phyloP scores from a whole-genome alignment of 2,113 vertebrate species.

The Heterocephalus glaber region DNA sequence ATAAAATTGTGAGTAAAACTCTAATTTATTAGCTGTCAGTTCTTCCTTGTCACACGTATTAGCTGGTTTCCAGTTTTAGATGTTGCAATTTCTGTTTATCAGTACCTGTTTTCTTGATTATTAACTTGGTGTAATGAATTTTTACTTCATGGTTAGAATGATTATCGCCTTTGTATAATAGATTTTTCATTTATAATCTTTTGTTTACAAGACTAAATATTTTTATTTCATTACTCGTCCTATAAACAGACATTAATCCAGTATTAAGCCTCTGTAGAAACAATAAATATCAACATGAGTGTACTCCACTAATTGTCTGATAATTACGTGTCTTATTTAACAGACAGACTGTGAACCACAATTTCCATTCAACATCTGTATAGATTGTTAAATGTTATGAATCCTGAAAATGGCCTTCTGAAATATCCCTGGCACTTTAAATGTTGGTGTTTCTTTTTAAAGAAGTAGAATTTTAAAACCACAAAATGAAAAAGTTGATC shows the following conservation, averaged over 20 bases:
- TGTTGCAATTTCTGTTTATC: neutral
- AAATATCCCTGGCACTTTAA: neutral
- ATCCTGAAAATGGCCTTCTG: neutral
- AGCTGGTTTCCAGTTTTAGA: neutral
- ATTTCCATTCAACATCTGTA: neutral
- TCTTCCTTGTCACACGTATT: neutral
- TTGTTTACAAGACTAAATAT: neutral
- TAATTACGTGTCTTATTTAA: neutral
- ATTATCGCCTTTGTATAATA: neutral
- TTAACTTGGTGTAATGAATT: neutral
- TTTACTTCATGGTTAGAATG: neutral
- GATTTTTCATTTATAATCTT: neutral
- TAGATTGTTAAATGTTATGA: neutral
- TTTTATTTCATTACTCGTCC: neutral
- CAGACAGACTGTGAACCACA: neutral
- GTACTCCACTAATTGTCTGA: neutral
- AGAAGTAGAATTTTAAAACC: neutral
- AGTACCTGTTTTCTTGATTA: neutral
- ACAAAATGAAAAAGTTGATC: slow-evolving; percentile 58
- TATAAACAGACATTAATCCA: neutral
- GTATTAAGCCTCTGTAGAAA: neutral
- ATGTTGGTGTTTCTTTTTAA: slow-evolving; percentile 38
- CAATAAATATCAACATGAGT: neutral
- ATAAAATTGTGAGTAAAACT: neutral
- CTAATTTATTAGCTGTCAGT: neutral